These are phyloP conservation scores for Himalopsyche kuldschensis DNA, from an alignment of 2,888 invertebrate species.

Conservation along the genomic window DNA sequence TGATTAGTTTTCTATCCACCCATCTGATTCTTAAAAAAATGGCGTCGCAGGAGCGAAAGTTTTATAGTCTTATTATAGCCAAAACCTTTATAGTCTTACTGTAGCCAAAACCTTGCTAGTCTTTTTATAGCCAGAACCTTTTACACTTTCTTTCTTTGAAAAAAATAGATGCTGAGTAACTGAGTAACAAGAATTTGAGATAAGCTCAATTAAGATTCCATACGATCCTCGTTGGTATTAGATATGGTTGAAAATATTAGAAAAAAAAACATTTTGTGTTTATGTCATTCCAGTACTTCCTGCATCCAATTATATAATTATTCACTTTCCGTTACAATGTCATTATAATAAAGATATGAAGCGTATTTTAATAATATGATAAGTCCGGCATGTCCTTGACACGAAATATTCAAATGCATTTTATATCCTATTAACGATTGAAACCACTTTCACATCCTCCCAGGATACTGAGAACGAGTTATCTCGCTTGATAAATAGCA, in stretches of 20 bases:
- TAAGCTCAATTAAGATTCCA: no score
- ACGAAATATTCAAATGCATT: background rate
- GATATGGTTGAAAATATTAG: background rate
- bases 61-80: no score
- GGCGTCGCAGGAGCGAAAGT: no score
- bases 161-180: no score
- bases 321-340: background rate
- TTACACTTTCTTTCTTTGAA: no score
- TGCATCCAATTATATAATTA: background rate
- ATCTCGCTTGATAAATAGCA: background rate
- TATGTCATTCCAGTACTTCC: background rate
- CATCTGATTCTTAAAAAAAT: no score
- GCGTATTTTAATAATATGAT: background rate
- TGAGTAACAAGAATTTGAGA: no score
- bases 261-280: background rate
- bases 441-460: background rate
- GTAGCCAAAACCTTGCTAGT: no score
- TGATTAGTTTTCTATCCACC: no score
- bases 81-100: no score
- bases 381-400: background rate
- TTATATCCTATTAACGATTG: background rate
- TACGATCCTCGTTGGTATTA: no score
- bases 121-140: no score
- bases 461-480: background rate
- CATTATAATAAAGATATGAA: background rate